Evolutionary conservation across 2,797 vertebrate species (phyloP).

Genomic region (Pseudomugil tenellus): DNA sequence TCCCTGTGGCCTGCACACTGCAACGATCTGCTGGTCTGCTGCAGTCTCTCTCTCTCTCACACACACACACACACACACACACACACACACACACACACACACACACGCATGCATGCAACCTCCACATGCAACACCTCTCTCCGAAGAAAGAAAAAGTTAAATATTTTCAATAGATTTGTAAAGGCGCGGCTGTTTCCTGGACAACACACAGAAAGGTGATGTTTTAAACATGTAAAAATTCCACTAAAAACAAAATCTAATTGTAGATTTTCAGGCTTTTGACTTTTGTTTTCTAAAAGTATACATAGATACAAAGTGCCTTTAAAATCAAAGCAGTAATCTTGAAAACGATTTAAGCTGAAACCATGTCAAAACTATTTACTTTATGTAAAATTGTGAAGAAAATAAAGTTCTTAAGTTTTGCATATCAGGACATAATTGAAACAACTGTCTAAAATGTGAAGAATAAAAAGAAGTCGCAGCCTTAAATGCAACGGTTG

Average conservation of each 20-base stretch:
- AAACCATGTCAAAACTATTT: too few relatives aligned
- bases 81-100: conserved; percentile 20
- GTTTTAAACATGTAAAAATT: not conserved
- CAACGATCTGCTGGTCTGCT: conserved; percentile 81
- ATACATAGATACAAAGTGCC: not conserved
- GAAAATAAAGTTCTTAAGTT: not conserved
- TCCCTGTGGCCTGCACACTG: conserved; percentile 83
- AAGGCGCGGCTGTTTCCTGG: not conserved
- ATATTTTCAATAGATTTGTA: conserved; percentile 15
- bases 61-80: conserved; percentile 12
- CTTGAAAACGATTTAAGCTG: too few relatives aligned
- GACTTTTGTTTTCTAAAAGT: not conserved
- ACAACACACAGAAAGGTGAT: not conserved
- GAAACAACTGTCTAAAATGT: too few relatives aligned
- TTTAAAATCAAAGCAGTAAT: too few relatives aligned
- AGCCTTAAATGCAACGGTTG: too few relatives aligned
- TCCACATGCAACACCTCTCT: conserved; percentile 2
- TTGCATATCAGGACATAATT: not conserved
- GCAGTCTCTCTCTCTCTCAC: conserved; percentile 39
- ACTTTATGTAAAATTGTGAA: not conserved
- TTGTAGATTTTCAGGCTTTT: not conserved
- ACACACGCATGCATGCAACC: conserved; percentile 28
- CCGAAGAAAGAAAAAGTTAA: conserved; percentile 18
- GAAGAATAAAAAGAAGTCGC: too few relatives aligned
- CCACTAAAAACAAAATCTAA: not conserved